phyloP scores from a whole-genome alignment of 2,113 vertebrate genomes.

The Oreochromis niloticus region DNA sequence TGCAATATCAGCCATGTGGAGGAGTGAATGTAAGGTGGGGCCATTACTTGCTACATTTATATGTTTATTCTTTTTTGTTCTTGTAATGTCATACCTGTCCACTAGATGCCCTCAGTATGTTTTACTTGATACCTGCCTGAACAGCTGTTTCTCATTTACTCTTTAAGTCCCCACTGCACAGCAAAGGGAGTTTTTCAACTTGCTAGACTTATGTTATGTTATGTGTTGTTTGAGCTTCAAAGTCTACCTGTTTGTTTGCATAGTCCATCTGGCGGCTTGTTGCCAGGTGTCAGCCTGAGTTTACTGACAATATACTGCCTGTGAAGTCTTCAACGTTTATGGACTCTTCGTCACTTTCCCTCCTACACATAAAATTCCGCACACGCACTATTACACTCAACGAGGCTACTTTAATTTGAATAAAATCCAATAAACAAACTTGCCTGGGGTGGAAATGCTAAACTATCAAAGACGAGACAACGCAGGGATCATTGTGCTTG shows the following conservation, averaged over 20 bases:
- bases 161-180: not conserved
- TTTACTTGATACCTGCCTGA: not conserved
- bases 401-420: slow-evolving; percentile 41
- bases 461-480: slow-evolving; percentile 40
- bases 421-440: slow-evolving; percentile 52
- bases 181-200: not conserved
- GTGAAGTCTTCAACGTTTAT: not conserved
- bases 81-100: not conserved
- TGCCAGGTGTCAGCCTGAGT: not conserved
- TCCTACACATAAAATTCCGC: not conserved
- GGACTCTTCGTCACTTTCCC: not conserved
- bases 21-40: not conserved
- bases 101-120: not conserved
- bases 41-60: not conserved
- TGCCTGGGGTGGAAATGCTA: slow-evolving; percentile 16
- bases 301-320: not conserved
- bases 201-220: not conserved
- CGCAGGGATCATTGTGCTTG: slow-evolving; percentile 26
- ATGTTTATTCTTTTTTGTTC: not conserved
- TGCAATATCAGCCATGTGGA: not conserved
- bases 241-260: not conserved
- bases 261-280: not conserved
- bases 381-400: not conserved
- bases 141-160: slow-evolving; percentile 2
- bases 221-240: not conserved